Evolutionary conservation across 2,797 vertebrate genomes (phyloP).

Genomic region (Sebastes steindachneri): DNA sequence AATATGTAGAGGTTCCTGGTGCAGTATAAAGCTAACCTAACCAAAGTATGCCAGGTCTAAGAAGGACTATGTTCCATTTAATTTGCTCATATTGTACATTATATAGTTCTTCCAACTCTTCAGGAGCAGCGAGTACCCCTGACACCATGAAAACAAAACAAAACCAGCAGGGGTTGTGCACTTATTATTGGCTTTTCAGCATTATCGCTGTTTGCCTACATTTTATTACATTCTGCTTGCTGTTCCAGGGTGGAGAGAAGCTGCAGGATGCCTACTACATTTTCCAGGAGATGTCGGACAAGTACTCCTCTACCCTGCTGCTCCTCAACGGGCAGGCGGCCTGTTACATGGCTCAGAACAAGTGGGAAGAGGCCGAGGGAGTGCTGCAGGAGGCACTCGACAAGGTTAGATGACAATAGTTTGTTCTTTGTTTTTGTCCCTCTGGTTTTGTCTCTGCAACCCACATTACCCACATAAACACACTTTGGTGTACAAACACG

Average conservation of each 20-base stretch:
- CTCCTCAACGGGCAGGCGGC: constrained; percentile 94
- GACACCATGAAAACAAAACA: neutral
- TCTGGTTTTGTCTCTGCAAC: neutral
- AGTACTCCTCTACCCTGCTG: constrained; percentile 91
- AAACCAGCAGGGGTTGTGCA: neutral
- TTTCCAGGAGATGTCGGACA: constrained; percentile 98
- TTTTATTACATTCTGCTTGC: constrained; percentile 6
- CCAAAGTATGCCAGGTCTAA: neutral
- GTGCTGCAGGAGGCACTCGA: constrained; percentile 95
- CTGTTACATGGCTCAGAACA: constrained; percentile 95
- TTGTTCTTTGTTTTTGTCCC: neutral
- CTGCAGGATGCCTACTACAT: constrained; percentile 97
- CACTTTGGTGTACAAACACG: neutral
- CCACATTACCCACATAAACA: neutral
- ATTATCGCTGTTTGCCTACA: neutral
- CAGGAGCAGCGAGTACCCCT: neutral
- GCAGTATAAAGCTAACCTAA: neutral
- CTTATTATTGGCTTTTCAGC: neutral
- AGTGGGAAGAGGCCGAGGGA: constrained; percentile 95
- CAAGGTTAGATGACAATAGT: constrained; percentile 82
- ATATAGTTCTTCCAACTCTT: neutral
- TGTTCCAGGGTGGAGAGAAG: constrained; percentile 92
- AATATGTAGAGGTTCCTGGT: neutral
- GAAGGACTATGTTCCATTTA: neutral
- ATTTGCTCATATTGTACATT: neutral